These are phyloP conservation scores for Artibeus lituratus DNA, from an alignment of 2,797 vertebrate genomes.

Conservation along the genomic window DNA sequence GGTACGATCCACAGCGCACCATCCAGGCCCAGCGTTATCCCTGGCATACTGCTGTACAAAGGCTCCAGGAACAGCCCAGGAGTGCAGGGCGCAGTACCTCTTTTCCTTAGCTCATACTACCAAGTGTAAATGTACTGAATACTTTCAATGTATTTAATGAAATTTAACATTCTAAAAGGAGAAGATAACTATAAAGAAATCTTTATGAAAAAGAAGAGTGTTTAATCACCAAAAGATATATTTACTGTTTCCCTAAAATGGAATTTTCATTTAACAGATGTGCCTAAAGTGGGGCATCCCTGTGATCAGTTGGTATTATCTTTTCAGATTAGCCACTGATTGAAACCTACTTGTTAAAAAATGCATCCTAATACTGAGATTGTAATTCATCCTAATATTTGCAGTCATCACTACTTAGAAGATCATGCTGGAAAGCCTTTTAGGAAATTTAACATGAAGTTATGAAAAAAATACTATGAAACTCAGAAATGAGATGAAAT, in stretches of 20 bases:
- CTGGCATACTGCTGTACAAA: neutral
- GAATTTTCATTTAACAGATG: slow-evolving; percentile 30
- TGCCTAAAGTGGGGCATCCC: neutral
- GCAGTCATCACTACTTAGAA: neutral
- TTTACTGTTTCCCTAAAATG: neutral
- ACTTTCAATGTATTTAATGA: slow-evolving; percentile 6
- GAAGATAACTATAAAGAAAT: neutral
- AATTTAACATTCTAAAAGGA: neutral
- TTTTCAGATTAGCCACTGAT: neutral
- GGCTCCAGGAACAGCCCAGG: neutral
- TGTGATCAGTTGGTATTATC: neutral
- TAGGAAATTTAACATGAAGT: slow-evolving; percentile 21
- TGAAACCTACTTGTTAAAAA: neutral
- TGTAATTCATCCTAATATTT: slow-evolving; percentile 12
- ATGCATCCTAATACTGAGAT: neutral
- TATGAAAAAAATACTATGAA: neutral
- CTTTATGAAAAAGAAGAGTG: neutral
- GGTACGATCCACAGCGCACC: neutral
- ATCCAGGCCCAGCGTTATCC: neutral
- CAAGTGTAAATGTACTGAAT: neutral
- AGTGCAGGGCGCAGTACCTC: neutral
- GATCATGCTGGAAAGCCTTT: slow-evolving; percentile 1
- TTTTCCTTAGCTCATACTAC: neutral
- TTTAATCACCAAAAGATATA: slow-evolving; percentile 31
- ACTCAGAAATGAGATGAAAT: neutral